Evolutionary conservation across 2,113 vertebrate species (phyloP).

Genomic region (Murina feae): DNA sequence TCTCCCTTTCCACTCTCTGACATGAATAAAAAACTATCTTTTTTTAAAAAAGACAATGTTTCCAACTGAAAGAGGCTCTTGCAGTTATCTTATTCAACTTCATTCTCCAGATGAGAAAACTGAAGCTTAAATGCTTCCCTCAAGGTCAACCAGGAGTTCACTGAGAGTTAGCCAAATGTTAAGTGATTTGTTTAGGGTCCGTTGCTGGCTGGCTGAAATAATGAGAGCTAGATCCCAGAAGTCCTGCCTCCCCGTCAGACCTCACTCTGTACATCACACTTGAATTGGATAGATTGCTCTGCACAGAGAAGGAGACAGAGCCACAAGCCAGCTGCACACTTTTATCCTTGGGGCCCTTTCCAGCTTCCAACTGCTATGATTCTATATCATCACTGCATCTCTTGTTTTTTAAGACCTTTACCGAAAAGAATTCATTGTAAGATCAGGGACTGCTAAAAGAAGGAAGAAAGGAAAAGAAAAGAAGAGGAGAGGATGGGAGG

Average conservation of each 20-base stretch:
- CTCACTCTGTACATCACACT: not conserved
- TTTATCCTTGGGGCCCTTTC: not conserved
- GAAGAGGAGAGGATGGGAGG: too few relatives aligned
- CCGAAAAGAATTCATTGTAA: slow-evolving; percentile 43
- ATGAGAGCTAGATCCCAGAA: not conserved
- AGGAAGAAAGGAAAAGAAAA: not conserved
- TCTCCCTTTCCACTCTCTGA: too few relatives aligned
- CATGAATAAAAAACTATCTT: too few relatives aligned
- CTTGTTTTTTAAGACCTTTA: slow-evolving; percentile 2
- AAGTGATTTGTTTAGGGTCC: not conserved
- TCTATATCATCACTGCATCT: not conserved
- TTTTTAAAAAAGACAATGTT: not conserved
- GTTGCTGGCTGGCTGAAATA: not conserved
- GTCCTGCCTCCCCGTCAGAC: not conserved
- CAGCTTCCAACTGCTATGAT: not conserved
- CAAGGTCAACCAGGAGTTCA: not conserved
- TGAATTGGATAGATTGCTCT: not conserved
- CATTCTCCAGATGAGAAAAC: not conserved
- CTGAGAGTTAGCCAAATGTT: not conserved
- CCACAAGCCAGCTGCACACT: not conserved
- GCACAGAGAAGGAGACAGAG: not conserved
- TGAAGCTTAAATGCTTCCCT: not conserved
- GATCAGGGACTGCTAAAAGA: not conserved
- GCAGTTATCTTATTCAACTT: not conserved
- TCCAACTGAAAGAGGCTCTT: not conserved